These are phyloP conservation scores for Phortica okadai DNA, from an alignment of 2,888 invertebrate genomes.

Conservation along the genomic window DNA sequence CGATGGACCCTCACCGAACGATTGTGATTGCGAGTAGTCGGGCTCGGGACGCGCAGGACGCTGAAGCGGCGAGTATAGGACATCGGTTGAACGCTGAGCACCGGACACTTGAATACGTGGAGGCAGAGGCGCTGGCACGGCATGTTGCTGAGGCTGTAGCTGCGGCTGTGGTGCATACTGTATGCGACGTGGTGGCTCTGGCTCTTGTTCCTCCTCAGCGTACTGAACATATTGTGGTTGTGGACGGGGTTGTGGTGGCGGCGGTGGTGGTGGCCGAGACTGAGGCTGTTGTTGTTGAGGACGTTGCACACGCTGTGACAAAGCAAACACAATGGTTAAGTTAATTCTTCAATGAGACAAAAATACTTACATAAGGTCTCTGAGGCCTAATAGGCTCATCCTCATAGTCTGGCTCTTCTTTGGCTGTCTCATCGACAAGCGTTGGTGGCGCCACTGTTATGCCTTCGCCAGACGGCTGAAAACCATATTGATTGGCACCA, in stretches of 20 bases:
- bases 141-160: conserved; percentile 53
- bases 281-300: conserved; percentile 60
- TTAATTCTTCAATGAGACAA: not conserved
- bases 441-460: conserved; percentile 85
- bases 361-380: conserved; percentile 69
- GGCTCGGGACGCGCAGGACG: conserved; percentile 74
- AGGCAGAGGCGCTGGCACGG: conserved; percentile 62
- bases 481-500: conserved; percentile 91
- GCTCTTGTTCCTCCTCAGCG: conserved; percentile 69
- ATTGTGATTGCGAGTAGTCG: conserved; percentile 72
- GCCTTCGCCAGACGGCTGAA: conserved; percentile 91
- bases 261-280: conserved; percentile 53
- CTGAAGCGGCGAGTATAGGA: conserved; percentile 73
- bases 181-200: conserved; percentile 66
- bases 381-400: conserved; percentile 72
- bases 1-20: conserved; percentile 72
- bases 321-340: conserved; percentile 18
- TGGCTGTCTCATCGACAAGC: conserved; percentile 78
- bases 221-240: conserved; percentile 73
- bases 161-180: conserved; percentile 63
- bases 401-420: conserved; percentile 76
- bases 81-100: conserved; percentile 73
- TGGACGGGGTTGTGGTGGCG: conserved; percentile 60
- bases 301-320: conserved; percentile 60
- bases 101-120: conserved; percentile 73